These are phyloP conservation scores for Tipula vernalis DNA, from an alignment of 2,888 invertebrate genomes.

Conservation along the genomic window DNA sequence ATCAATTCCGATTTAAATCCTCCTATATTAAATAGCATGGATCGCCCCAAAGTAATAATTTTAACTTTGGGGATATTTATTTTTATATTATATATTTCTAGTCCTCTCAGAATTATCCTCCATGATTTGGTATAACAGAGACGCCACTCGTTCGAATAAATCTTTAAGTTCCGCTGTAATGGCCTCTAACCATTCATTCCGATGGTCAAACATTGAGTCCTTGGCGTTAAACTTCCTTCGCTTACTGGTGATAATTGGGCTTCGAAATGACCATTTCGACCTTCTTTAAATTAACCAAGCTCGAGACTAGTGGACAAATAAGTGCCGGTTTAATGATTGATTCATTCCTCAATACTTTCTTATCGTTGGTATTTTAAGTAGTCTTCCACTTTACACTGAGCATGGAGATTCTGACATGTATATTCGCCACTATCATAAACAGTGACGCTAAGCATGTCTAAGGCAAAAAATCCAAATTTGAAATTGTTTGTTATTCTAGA, in stretches of 20 bases:
- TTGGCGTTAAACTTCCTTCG: too few species aligned
- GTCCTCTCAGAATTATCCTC: too few species aligned
- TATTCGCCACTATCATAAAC: conserved; percentile 83
- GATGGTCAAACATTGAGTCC: too few species aligned
- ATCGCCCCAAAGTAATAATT: too few species aligned
- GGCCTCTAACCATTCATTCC: too few species aligned
- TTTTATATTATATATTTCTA: too few species aligned
- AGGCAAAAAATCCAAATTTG: conserved; percentile 94
- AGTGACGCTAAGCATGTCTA: conserved; percentile 79
- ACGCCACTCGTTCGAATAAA: too few species aligned
- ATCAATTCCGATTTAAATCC: too few species aligned
- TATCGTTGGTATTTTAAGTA: conserved; percentile 76
- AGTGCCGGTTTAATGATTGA: conserved; percentile 74
- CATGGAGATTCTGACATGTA: conserved; percentile 69
- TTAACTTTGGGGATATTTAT: too few species aligned
- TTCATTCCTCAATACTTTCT: conserved; percentile 70
- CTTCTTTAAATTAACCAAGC: conserved; percentile 77
- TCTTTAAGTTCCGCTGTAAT: too few species aligned
- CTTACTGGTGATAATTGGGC: conserved; percentile 85
- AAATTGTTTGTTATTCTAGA: conserved; percentile 90
- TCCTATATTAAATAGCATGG: too few species aligned
- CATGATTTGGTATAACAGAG: too few species aligned
- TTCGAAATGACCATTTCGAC: conserved; percentile 86
- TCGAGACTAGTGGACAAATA: conserved; percentile 76
- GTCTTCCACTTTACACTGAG: conserved; percentile 79